Evolutionary conservation across 2,113 vertebrate species (phyloP), one percentile per base, ranked within the genome.

Genomic region (Cyanistes caeruleus): DNA sequence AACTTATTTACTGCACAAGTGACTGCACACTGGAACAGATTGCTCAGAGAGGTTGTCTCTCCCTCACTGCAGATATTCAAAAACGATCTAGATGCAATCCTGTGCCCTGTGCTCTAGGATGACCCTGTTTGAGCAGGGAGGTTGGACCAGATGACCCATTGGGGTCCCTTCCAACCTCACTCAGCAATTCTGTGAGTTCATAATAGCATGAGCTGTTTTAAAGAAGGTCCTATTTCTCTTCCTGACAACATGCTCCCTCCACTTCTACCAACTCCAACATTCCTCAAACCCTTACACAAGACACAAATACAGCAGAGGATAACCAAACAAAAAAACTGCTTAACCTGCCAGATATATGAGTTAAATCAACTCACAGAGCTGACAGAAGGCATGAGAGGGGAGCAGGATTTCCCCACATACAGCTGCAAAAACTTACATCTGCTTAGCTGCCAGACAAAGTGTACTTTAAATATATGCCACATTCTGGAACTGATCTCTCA

Each of bases 61-160:
- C 39, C 39, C 24, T 68, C 39, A 25, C n/a, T n/a, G n/a, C 5
- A 75, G 30, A 75, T 22, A 48, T 3, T 62, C 5, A 83, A n/a
- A 21, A 41, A 15, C 7, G 2, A 5, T 17, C 39, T 60, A 17
- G 13, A 53, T 2, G 2, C n/a, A 48, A 24, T 60, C 2, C 1
- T 75, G 69, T 60, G 46, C 28, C 28, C 28, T 39, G 39, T 39
- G 39, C 39, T 39, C 39, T 53, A 6, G 16, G 28, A 30, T 52
- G 37, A 44, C 19, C 10, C 8, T 67, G 27, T 37, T 39, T n/a
- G 28, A 46, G 13, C 19, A 67, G 52, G 23, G 33, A 67, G 46
- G 7, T 46, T 75, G 39, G n/a, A 25, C 10, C 39, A 59, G 19
- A 30, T 53, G 39, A 82, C 14, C 46, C 4, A 24, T 37, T 30